Evolutionary conservation across 2,797 vertebrate species (phyloP), one percentile per base, ranked within the genome.

Genomic region (Atherinosoma microstoma): DNA sequence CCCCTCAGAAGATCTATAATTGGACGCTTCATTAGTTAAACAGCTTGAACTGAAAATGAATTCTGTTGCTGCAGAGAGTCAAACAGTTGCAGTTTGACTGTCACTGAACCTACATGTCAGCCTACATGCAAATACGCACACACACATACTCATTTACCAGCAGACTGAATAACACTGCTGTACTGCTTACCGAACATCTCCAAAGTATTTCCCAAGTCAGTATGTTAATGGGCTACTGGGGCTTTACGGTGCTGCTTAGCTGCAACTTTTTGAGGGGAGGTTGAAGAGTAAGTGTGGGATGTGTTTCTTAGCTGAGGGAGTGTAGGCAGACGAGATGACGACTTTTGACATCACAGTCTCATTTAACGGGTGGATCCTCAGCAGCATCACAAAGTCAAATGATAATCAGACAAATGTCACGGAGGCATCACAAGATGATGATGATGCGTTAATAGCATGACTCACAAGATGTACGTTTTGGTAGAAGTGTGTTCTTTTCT

Each of bases 211-310:
- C 85, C 84, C 85, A 29, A 45, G 38, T 34, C 9, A 32, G 7
- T 75, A 89, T 89, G 85, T 71, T 87, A 87, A 91, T 45, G 4
- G 27, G 29, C 32, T 24, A 0, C 16, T 69, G 84, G 82, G 84
- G 73, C 27, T 77, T 84, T 83, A 82, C 87, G 32, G 18, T 2
- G 66, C 38, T 57, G 63, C 61, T 60, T 9, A 18, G 51, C 71
- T 60, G 60, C 42, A 36, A 49, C 20, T 27, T 56, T 36, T 56
- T 36, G 3, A 29, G 51, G 32, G 22, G 70, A 22, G 69, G 58
- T 10, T 70, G 27, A 82, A 71, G 68, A 42, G 60, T 83, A 82
- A 75, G 45, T 73, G 90, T 92, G 64, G 86, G 85, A 78, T 40
- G 87, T 58, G 76, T 87, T 87, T 86, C 77, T 82, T 65, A 22